Evolutionary conservation across 2,113 vertebrate genomes (phyloP).

Genomic region (Lepus europaeus): DNA sequence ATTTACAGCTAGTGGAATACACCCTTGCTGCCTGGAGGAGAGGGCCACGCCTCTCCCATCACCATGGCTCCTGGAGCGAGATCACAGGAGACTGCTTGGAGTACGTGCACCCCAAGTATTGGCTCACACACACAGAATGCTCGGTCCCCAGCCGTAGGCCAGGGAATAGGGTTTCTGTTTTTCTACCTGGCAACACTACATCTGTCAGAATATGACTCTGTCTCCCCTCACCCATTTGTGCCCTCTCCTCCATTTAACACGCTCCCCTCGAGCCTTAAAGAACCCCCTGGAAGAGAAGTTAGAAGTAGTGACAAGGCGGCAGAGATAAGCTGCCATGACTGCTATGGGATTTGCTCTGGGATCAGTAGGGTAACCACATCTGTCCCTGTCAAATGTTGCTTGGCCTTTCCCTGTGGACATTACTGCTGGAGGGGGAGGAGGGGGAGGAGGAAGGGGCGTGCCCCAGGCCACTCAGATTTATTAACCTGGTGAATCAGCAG

Average conservation of each 20-base stretch:
- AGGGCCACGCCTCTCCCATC: neutral
- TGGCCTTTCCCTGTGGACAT: neutral
- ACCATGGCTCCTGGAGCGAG: neutral
- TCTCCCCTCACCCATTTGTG: neutral
- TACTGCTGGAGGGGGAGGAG: neutral
- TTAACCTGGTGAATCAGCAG: neutral
- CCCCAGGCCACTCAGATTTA: neutral
- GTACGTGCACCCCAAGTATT: neutral
- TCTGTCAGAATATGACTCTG: neutral
- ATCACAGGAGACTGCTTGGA: neutral
- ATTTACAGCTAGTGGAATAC: neutral
- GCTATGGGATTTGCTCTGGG: neutral
- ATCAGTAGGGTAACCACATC: neutral
- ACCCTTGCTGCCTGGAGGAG: neutral
- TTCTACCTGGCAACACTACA: neutral
- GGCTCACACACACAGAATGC: neutral
- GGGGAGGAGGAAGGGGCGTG: too few relatives aligned
- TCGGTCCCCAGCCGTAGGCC: neutral
- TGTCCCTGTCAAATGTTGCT: neutral
- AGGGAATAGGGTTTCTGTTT: neutral
- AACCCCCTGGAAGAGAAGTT: neutral
- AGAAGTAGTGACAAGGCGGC: conserved; percentile 49
- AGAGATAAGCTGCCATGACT: neutral
- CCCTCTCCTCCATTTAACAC: neutral
- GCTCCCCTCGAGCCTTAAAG: neutral